A percentile compares a stretch with the other conserved stretches of the same genome.
Conservation (phyloP, 2,797 vertebrate species). For the Neosilurus hyrtlii region DNA sequence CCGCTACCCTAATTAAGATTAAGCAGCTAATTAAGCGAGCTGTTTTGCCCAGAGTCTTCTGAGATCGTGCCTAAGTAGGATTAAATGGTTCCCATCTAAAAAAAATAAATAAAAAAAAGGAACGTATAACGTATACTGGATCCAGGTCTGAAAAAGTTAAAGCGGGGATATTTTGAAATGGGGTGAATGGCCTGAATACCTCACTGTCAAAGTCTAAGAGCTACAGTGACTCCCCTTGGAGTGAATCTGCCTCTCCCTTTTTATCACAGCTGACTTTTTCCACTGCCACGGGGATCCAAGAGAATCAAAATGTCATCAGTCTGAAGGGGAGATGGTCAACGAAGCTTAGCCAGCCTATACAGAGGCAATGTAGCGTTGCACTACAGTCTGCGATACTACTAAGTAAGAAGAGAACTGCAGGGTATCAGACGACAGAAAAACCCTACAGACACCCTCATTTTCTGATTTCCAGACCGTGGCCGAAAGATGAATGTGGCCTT, state of each 20-base stretch:
- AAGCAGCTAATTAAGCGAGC: too few species aligned
- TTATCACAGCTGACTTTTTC: conserved; percentile 71
- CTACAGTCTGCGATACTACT: conserved; percentile 33
- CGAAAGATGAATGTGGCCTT: conserved; percentile 19
- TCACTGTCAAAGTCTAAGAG: conserved; percentile 2
- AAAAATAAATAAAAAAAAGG: too few species aligned
- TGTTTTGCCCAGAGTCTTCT: too few species aligned
- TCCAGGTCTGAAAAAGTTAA: conserved; percentile 24
- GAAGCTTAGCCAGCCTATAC: conserved; percentile 58
- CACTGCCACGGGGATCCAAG: conserved; percentile 58
- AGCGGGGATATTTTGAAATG: conserved; percentile 41
- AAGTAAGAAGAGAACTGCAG: conserved; percentile 2
- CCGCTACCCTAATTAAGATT: too few species aligned
- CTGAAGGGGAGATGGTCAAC: conserved; percentile 62
- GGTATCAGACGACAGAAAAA: conserved; percentile 23
- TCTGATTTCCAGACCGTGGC: conserved; percentile 32
- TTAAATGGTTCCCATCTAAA: too few species aligned
- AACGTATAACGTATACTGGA: too few species aligned
- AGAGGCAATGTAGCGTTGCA: conserved; percentile 24
- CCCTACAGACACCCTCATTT: conserved; percentile 8
- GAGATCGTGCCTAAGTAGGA: too few species aligned
- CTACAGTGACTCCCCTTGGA: conserved; percentile 1
- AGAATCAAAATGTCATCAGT: conserved; percentile 65
- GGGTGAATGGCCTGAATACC: conserved; percentile 39
- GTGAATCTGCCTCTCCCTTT: conserved; percentile 33